Percentiles rank a stretch among this genome's conserved stretches.
These are phyloP conservation scores for Eptesicus fuscus DNA, from an alignment of 2,113 vertebrate genomes.

Conservation along the genomic window DNA sequence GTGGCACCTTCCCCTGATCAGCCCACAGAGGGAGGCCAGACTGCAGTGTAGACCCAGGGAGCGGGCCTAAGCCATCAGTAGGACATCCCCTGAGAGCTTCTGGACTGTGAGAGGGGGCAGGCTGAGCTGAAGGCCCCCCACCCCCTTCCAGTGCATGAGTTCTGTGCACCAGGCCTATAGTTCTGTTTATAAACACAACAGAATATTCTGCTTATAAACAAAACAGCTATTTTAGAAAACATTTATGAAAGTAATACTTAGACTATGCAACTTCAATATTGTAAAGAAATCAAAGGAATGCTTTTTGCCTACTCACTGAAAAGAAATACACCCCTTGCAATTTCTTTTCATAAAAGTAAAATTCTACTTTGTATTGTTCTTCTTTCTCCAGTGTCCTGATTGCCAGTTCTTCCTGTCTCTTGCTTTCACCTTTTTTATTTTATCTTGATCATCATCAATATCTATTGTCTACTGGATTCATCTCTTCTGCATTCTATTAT, in stretches of 20 bases:
- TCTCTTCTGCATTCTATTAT: not conserved
- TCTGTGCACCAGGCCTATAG: too few species aligned
- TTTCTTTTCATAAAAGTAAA: not conserved
- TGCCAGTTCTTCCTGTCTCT: not conserved
- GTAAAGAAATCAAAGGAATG: not conserved
- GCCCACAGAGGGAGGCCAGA: too few species aligned
- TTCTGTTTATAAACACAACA: too few species aligned
- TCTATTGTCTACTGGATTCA: not conserved
- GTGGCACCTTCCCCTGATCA: too few species aligned
- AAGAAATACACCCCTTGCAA: not conserved
- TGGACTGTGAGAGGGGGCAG: too few species aligned
- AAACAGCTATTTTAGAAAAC: not conserved
- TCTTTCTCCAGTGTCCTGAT: not conserved
- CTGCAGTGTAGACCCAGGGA: too few species aligned
- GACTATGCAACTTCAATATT: not conserved
- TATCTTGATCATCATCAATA: not conserved
- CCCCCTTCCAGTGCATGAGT: too few species aligned
- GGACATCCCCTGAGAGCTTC: too few species aligned
- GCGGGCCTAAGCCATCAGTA: too few species aligned
- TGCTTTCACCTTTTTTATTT: not conserved
- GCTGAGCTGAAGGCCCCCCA: too few species aligned
- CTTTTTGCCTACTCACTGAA: not conserved
- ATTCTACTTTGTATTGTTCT: not conserved
- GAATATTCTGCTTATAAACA: not conserved
- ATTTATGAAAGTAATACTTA: not conserved